Conservation (phyloP, 35 echinoderm and acorn worm genomes). For the Heliocidaris tuberculata region DNA sequence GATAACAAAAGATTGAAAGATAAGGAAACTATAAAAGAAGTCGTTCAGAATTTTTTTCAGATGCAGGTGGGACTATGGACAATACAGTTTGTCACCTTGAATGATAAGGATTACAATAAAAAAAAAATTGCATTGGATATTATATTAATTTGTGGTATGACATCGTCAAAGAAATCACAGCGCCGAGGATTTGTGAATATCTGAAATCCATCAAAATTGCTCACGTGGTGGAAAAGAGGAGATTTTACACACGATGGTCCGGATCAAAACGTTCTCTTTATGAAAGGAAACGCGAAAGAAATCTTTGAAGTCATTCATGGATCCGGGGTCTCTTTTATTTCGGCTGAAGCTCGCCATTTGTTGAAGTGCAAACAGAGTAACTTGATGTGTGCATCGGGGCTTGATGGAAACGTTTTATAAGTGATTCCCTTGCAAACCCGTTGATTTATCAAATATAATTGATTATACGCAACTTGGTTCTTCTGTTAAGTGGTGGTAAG, state of each 20-base stretch:
- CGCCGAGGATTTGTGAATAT: background rate
- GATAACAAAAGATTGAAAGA: background rate
- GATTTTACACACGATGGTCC: background rate
- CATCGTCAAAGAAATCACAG: background rate
- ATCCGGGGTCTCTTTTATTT: background rate
- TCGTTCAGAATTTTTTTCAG: background rate
- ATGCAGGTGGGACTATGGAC: background rate
- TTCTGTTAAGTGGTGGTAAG: background rate
- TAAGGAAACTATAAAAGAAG: background rate
- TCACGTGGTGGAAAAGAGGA: background rate
- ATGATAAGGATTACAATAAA: background rate
- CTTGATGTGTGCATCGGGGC: background rate
- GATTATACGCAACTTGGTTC: background rate
- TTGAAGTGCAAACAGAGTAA: background rate
- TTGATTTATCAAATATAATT: background rate
- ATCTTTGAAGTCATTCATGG: slow-evolving; percentile 4
- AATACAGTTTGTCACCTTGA: background rate
- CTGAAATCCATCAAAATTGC: slow-evolving; percentile 11
- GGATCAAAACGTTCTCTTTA: background rate
- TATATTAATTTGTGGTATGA: background rate
- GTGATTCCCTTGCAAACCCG: background rate
- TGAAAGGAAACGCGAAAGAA: background rate
- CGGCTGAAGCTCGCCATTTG: background rate
- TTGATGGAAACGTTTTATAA: background rate
- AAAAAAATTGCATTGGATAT: background rate